Conservation (phyloP, 1,140 invertebrate genomes). For the Aradophagus sp. region DNA sequence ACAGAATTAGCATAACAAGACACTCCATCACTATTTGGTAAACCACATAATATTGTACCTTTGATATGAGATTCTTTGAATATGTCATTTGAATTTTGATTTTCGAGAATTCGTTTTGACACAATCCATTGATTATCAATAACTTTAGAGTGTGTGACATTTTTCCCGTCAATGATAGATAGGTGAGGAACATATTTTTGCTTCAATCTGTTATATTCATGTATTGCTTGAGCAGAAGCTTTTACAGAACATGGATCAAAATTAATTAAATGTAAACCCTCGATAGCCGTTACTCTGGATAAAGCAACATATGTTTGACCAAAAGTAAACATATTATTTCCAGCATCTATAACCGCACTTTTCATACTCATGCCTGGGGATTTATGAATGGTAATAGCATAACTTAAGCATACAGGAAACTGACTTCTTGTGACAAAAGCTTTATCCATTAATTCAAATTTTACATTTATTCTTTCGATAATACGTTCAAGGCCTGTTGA, state of each 20-base stretch:
- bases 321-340: not conserved
- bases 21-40: constrained; percentile 11
- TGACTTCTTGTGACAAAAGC: not conserved
- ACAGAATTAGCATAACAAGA: constrained; percentile 27
- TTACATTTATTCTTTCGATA: no score
- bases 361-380: not conserved
- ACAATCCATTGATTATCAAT: no score
- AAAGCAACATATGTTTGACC: not conserved
- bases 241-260: not conserved
- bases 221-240: no score
- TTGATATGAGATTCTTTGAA: no score
- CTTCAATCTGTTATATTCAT: no score
- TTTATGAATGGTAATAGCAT: not conserved
- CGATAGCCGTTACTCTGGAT: not conserved
- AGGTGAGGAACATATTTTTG: no score
- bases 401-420: not conserved
- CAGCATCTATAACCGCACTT: not conserved
- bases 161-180: no score
- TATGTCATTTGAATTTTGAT: no score
- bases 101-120: no score
- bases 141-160: no score
- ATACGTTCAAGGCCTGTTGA: no score
- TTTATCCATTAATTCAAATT: not conserved
- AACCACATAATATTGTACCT: not conserved
- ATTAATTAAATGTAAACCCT: not conserved